phyloP scores from a whole-genome alignment of 2,888 invertebrate species.

The Buathra laborator region DNA sequence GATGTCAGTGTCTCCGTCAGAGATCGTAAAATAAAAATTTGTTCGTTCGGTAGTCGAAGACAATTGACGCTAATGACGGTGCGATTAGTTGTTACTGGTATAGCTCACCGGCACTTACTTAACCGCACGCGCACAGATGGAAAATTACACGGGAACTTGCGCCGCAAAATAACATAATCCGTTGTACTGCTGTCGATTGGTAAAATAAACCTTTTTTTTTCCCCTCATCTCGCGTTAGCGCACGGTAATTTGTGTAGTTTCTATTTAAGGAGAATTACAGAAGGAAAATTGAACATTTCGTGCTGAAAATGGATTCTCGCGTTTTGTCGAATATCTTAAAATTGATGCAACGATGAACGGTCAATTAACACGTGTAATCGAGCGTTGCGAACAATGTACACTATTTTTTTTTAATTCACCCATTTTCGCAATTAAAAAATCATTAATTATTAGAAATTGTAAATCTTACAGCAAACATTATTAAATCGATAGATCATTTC shows the following conservation, averaged over 20 bases:
- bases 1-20: background rate
- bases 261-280: background rate
- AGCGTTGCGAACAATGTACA: too few species aligned
- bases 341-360: background rate
- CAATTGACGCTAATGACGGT: conserved; percentile 46
- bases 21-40: conserved; percentile 40
- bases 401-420: too few species aligned
- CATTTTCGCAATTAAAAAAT: too few species aligned
- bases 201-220: background rate
- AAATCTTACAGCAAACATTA: too few species aligned
- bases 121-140: conserved; percentile 45
- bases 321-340: background rate
- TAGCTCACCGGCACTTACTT: conserved; percentile 35
- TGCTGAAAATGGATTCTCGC: background rate
- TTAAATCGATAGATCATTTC: too few species aligned
- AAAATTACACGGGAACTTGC: conserved; percentile 31
- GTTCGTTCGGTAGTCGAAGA: conserved; percentile 44
- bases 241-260: conserved; percentile 7
- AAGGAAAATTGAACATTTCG: conserved; percentile 3
- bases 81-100: conserved; percentile 41
- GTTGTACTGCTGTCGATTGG: conserved; percentile 2
- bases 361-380: background rate
- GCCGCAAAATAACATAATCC: conserved; percentile 22
- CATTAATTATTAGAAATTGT: too few species aligned
- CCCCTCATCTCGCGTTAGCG: background rate